A percentile compares a stretch with the other conserved stretches of the same genome.
Evolutionary conservation across 2,113 vertebrate species (phyloP).

Genomic region (Lepus americanus): DNA sequence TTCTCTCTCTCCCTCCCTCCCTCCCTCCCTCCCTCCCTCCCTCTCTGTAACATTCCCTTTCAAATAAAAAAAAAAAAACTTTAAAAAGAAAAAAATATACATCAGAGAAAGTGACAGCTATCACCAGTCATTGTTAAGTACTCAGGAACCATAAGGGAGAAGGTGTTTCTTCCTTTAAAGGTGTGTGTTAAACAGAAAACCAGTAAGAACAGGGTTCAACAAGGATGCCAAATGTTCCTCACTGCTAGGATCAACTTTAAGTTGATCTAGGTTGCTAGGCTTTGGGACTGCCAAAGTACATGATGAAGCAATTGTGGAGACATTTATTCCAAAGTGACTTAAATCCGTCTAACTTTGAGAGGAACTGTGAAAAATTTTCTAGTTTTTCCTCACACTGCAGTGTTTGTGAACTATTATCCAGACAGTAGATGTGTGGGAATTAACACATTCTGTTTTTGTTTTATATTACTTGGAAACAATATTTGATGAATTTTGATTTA

Average conservation of each 20-base stretch:
- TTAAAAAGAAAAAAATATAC: background rate
- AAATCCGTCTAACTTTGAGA: background rate
- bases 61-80: background rate
- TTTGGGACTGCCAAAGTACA: background rate
- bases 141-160: background rate
- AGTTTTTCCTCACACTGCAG: background rate
- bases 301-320: background rate
- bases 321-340: background rate
- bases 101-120: background rate
- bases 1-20: too few species aligned
- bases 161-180: background rate
- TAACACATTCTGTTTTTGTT: background rate
- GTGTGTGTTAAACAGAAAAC: background rate
- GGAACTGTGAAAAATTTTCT: background rate
- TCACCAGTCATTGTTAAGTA: background rate
- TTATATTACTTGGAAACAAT: background rate
- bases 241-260: background rate
- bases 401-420: background rate
- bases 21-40: too few species aligned
- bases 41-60: too few species aligned
- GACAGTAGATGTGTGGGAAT: background rate
- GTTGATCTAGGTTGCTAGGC: background rate
- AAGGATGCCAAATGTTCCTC: background rate
- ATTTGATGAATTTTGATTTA: conserved; percentile 38
- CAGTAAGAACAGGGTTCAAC: background rate